These are phyloP conservation scores for Sylvia atricapilla DNA, from an alignment of 2,113 vertebrate genomes.

Conservation along the genomic window DNA sequence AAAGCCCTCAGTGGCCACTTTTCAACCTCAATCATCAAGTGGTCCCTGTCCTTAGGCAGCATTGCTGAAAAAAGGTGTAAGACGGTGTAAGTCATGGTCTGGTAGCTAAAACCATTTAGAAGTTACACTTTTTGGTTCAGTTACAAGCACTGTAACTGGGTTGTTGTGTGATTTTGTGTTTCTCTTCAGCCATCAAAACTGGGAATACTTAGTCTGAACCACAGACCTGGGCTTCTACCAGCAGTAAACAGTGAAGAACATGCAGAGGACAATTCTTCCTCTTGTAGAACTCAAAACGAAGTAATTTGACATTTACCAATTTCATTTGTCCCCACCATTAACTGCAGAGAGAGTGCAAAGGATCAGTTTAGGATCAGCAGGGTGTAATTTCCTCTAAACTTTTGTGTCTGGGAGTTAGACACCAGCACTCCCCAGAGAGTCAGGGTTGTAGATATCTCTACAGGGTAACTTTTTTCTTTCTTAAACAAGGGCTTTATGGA, in stretches of 20 bases:
- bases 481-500: background rate
- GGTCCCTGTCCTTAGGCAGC: background rate
- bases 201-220: background rate
- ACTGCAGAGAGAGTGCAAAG: background rate
- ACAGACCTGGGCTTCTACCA: background rate
- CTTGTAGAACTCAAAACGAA: background rate
- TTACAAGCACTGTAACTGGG: background rate
- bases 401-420: background rate
- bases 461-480: background rate
- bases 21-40: background rate
- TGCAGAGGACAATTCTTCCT: background rate
- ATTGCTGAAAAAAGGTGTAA: background rate
- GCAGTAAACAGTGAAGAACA: background rate
- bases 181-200: background rate
- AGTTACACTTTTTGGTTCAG: background rate
- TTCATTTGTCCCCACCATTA: background rate
- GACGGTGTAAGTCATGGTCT: background rate
- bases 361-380: background rate
- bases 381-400: background rate
- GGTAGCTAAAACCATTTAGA: background rate
- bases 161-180: background rate
- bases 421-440: background rate
- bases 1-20: background rate
- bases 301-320: background rate
- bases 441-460: background rate